Conservation (phyloP, 2,888 invertebrate species). For the Plagodis dolabraria region DNA sequence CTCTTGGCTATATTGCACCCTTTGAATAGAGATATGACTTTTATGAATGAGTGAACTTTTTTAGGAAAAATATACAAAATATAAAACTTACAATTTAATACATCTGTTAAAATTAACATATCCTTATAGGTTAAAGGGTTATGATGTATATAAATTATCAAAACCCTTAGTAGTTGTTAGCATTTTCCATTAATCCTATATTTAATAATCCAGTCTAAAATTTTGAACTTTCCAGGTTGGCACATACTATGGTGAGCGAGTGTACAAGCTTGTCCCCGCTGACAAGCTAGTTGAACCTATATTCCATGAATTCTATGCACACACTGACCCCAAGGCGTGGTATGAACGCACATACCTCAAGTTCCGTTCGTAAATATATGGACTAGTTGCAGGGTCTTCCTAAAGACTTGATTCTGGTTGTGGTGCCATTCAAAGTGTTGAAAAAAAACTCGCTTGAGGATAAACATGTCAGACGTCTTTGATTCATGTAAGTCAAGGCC, state of each 20-base stretch:
- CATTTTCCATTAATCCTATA: background rate
- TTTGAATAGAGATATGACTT: too few relatives aligned
- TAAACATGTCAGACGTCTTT: background rate
- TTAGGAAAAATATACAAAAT: too few relatives aligned
- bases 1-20: too few relatives aligned
- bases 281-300: constrained; percentile 87
- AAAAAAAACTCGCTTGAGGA: background rate
- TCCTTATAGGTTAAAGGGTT: too few relatives aligned
- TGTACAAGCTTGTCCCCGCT: constrained; percentile 89
- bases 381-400: background rate
- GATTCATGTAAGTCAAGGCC: too few relatives aligned
- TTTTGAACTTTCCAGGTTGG: constrained; percentile 84
- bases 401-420: constrained; percentile 14
- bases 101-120: too few relatives aligned
- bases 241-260: constrained; percentile 93
- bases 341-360: constrained; percentile 81
- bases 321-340: constrained; percentile 81
- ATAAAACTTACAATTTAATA: too few relatives aligned
- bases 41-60: too few relatives aligned
- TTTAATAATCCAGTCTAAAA: background rate
- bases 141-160: too few relatives aligned
- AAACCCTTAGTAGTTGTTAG: background rate
- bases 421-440: background rate
- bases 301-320: constrained; percentile 90
- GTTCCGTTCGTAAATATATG: constrained; percentile 76